Percentiles rank a stretch among this genome's conserved stretches.
Conservation (phyloP, 1,140 invertebrate species). For the Bombus affinis region DNA sequence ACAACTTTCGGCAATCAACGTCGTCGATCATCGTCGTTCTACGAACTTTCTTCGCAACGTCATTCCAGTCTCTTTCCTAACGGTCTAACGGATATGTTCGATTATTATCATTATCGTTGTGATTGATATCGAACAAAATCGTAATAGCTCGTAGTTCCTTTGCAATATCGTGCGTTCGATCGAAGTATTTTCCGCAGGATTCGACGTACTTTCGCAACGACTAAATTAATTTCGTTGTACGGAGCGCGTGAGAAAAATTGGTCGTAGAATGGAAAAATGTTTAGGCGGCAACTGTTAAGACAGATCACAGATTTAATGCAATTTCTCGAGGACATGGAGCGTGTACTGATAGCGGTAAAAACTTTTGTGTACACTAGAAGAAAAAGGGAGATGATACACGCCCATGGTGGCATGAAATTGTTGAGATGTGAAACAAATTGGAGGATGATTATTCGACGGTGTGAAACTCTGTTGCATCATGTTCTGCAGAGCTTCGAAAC, state of each 20-base stretch:
- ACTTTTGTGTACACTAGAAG: background rate
- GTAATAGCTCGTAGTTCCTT: too few species aligned
- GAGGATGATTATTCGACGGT: slow-evolving; percentile 3
- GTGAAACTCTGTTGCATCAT: slow-evolving; percentile 6
- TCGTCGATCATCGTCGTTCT: background rate
- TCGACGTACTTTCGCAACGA: too few species aligned
- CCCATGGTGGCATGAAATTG: slow-evolving; percentile 9
- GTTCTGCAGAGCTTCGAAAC: background rate
- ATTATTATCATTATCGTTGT: too few species aligned
- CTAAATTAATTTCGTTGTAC: too few species aligned
- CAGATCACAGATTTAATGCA: background rate
- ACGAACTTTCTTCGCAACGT: background rate
- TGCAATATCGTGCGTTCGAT: too few species aligned
- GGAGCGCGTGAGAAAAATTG: too few species aligned
- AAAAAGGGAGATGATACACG: slow-evolving; percentile 13
- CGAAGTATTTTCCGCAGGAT: too few species aligned
- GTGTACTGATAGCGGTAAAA: background rate
- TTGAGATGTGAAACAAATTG: slow-evolving; percentile 26
- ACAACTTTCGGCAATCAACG: background rate
- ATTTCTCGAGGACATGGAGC: background rate
- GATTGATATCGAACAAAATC: too few species aligned
- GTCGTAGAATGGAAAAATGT: background rate
- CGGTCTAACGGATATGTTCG: background rate
- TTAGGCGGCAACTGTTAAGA: background rate
- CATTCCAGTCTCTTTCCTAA: background rate